Percentiles rank a stretch among this genome's conserved stretches.
Conservation (phyloP, 1,140 invertebrate genomes). For the Heterodera carotae region DNA sequence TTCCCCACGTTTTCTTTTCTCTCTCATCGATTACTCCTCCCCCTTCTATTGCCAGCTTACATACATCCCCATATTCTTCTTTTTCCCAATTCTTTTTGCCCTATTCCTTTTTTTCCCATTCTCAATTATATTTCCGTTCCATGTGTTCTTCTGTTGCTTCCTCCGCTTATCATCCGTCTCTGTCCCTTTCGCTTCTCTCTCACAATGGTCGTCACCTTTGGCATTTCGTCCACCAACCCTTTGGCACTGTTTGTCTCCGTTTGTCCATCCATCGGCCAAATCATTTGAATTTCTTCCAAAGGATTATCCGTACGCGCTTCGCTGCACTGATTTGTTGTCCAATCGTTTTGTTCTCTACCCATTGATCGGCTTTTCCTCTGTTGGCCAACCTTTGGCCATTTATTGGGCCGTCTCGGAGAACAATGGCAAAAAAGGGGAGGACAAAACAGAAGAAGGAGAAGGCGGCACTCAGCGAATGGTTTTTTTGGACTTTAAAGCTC, state of each 20-base stretch:
- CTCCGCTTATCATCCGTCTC: too few relatives aligned
- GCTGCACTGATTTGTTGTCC: not conserved
- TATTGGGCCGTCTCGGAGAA: constrained; percentile 1
- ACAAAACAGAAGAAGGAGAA: not conserved
- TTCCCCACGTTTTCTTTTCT: not conserved
- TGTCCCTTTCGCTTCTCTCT: not conserved
- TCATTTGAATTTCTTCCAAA: not conserved
- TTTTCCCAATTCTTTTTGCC: not conserved
- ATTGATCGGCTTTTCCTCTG: not conserved
- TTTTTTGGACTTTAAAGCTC: not conserved
- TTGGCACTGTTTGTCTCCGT: not conserved
- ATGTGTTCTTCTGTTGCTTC: not conserved
- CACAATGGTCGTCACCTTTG: not conserved
- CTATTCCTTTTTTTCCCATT: not conserved
- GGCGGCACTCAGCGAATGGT: not conserved
- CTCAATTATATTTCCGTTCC: not conserved
- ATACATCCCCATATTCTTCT: not conserved
- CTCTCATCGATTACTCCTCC: not conserved
- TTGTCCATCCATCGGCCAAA: too few relatives aligned
- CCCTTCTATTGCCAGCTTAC: not conserved
- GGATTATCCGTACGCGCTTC: not conserved
- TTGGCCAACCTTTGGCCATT: constrained; percentile 6
- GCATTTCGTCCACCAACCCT: not conserved
- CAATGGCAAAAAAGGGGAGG: not conserved
- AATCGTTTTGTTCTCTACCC: not conserved